These are phyloP conservation scores for Acropternis orthonyx DNA, from an alignment of 2,797 vertebrate genomes.

Conservation along the genomic window DNA sequence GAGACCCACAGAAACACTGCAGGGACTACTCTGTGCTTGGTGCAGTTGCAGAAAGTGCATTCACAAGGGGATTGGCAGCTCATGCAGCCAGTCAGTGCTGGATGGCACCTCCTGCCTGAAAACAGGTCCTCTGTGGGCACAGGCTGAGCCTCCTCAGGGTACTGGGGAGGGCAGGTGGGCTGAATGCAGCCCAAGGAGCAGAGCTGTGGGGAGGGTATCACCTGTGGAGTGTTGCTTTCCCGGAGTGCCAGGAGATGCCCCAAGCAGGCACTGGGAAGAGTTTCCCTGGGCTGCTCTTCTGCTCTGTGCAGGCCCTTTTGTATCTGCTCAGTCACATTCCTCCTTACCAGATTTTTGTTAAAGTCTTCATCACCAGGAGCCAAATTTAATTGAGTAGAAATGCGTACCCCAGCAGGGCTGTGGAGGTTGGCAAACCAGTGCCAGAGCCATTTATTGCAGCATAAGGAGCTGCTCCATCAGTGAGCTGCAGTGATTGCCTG, in stretches of 20 bases:
- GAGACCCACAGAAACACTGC: neutral
- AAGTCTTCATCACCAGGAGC: neutral
- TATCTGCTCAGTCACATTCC: neutral
- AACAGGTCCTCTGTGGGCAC: neutral
- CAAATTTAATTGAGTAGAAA: neutral
- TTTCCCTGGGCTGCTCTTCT: neutral
- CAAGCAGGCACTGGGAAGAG: neutral
- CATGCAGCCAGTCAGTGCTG: neutral
- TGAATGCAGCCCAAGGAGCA: neutral
- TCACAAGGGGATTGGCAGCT: neutral
- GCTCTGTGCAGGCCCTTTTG: neutral
- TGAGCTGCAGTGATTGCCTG: slow-evolving; percentile 50
- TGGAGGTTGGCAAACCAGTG: neutral
- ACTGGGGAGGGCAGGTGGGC: accelerated
- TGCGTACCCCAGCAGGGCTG: neutral
- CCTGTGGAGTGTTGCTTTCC: neutral
- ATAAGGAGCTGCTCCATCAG: neutral
- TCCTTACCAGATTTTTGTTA: neutral
- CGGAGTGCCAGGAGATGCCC: accelerated
- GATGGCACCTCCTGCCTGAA: neutral
- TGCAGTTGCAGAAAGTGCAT: neutral
- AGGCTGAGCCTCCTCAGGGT: neutral
- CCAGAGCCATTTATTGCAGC: neutral
- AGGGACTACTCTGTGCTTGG: accelerated
- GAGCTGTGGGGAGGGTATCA: neutral